phyloP scores from a whole-genome alignment of 23 tunicate species.

The Phallusia fumigata region DNA sequence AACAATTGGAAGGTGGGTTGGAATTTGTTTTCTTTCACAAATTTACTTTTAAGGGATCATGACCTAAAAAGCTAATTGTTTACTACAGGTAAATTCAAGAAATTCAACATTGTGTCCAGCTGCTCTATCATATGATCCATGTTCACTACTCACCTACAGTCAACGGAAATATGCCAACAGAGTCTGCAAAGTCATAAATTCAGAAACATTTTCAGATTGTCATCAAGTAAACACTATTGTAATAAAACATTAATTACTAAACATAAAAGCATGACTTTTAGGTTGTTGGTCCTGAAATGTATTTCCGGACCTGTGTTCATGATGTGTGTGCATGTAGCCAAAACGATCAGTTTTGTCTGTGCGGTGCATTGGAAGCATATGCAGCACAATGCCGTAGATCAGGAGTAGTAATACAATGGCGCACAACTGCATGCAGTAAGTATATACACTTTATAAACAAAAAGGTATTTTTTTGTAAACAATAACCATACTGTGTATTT shows the following conservation, averaged over 20 bases:
- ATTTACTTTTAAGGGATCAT: neutral
- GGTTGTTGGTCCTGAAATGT: slow-evolving; percentile 80
- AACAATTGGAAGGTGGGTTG: slow-evolving; percentile 71
- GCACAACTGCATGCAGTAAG: slow-evolving; percentile 15
- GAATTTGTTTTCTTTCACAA: neutral
- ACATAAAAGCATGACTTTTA: neutral
- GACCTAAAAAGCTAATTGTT: neutral
- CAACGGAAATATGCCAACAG: slow-evolving; percentile 43
- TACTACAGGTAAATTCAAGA: neutral
- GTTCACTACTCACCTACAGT: slow-evolving; percentile 46
- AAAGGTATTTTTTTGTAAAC: neutral
- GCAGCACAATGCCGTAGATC: slow-evolving; percentile 78
- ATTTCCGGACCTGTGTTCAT: slow-evolving; percentile 69
- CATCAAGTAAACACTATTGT: slow-evolving; percentile 34
- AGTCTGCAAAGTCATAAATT: slow-evolving; percentile 61
- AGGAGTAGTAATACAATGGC: slow-evolving; percentile 56
- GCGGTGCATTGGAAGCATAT: slow-evolving; percentile 78
- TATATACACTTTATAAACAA: slow-evolving; percentile 30
- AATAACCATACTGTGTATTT: neutral
- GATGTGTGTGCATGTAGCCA: slow-evolving; percentile 81
- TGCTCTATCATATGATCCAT: slow-evolving; percentile 37
- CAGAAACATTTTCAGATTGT: slow-evolving; percentile 52
- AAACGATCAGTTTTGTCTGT: slow-evolving; percentile 52
- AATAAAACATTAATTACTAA: neutral
- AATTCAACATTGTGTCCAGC: slow-evolving; percentile 34